A percentile compares a stretch with the other conserved stretches of the same genome.
Conservation (phyloP, 2,797 vertebrate species). For the Naso thynnoides region DNA sequence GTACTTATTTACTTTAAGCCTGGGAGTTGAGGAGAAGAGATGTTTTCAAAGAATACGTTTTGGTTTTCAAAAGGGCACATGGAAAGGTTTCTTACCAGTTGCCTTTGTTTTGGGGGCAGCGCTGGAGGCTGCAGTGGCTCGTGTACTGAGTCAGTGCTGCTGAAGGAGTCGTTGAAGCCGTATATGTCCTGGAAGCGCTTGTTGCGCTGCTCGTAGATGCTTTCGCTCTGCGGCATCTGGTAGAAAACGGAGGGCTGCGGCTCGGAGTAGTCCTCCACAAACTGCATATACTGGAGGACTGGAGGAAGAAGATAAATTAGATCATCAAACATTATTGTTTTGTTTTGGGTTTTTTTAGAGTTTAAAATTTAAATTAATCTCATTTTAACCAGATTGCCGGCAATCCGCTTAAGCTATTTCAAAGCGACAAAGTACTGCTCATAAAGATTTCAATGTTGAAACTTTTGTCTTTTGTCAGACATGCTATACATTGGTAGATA, state of each 20-base stretch:
- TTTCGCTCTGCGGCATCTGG: conserved; percentile 96
- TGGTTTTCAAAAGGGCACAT: not conserved
- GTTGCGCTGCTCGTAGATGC: conserved; percentile 98
- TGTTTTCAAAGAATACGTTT: not conserved
- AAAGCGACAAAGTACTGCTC: too few relatives aligned
- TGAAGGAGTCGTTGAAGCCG: conserved; percentile 93
- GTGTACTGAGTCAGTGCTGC: conserved; percentile 85
- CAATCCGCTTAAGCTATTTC: too few relatives aligned
- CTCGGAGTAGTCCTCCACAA: conserved; percentile 98
- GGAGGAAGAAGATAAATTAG: conserved; percentile 25
- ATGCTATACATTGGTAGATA: too few relatives aligned
- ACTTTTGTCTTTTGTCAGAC: too few relatives aligned
- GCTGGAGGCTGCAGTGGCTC: conserved; percentile 92
- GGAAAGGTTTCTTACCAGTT: conserved; percentile 89
- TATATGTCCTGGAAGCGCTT: conserved; percentile 96
- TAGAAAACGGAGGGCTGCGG: conserved; percentile 98
- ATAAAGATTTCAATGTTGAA: too few relatives aligned
- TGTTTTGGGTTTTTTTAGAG: not conserved
- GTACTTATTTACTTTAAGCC: conserved; percentile 2
- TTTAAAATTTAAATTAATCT: not conserved
- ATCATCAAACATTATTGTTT: not conserved
- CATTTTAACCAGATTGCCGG: too few relatives aligned
- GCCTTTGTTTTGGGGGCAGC: conserved; percentile 95
- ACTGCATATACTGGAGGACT: conserved; percentile 99
- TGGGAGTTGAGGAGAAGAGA: not conserved